A percentile compares a stretch with the other conserved stretches of the same genome.
Conservation (phyloP, 2,888 invertebrate genomes). For the Epinotia bilunana region DNA sequence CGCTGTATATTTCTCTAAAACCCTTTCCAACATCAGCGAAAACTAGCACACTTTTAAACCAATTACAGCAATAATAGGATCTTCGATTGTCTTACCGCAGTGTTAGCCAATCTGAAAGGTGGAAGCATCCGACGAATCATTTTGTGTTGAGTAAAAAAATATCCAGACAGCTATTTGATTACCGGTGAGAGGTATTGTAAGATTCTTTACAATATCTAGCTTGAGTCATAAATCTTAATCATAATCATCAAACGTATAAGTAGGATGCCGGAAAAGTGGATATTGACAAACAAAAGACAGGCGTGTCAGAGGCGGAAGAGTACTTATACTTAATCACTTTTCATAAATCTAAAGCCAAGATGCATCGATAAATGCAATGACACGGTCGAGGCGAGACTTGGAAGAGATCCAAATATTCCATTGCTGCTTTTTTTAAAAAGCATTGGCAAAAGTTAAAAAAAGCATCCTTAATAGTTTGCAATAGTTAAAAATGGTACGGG, state of each 20-base stretch:
- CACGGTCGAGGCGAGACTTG: conserved; percentile 16
- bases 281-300: conserved; percentile 20
- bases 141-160: background rate
- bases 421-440: conserved; percentile 21
- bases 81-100: no score
- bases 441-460: no score
- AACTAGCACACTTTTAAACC: background rate
- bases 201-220: background rate
- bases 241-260: background rate
- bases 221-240: background rate
- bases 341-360: conserved; percentile 23
- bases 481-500: conserved; percentile 28
- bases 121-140: no score
- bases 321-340: conserved; percentile 14
- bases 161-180: background rate
- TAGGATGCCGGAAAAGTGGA: background rate
- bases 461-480: conserved; percentile 30
- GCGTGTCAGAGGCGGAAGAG: conserved; percentile 5
- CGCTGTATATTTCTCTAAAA: background rate
- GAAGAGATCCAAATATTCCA: conserved; percentile 36
- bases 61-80: no score
- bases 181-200: background rate
- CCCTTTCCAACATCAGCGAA: background rate
- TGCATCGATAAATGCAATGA: conserved; percentile 26
- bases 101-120: no score